Conservation (phyloP, 1,140 invertebrate species). For the Drosophila simulans region DNA sequence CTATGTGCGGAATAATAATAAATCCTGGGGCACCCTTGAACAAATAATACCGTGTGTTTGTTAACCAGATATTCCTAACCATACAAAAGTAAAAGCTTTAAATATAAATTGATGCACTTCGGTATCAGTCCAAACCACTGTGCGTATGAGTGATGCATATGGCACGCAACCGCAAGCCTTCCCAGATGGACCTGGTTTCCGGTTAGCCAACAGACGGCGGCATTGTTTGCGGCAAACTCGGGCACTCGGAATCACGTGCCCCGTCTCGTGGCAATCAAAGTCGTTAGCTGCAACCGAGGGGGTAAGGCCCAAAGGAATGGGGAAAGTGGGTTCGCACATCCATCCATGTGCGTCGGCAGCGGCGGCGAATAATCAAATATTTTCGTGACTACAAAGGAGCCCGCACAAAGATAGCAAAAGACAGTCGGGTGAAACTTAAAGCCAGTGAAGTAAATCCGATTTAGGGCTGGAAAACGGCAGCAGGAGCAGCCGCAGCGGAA, state of each 20-base stretch:
- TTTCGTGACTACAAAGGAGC: slow-evolving; percentile 48
- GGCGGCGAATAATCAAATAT: slow-evolving; percentile 71
- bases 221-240: slow-evolving; percentile 62
- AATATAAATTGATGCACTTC: background rate
- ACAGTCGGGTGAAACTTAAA: slow-evolving; percentile 48
- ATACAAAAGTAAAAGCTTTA: background rate
- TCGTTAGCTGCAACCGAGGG: slow-evolving; percentile 64
- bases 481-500: slow-evolving; percentile 36
- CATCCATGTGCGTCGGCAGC: slow-evolving; percentile 11
- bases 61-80: too few species aligned
- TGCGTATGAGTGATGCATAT: slow-evolving; percentile 70
- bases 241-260: slow-evolving; percentile 64
- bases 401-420: slow-evolving; percentile 2
- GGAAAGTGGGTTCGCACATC: slow-evolving; percentile 4
- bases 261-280: slow-evolving; percentile 71
- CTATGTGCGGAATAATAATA: too few species aligned
- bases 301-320: background rate
- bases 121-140: slow-evolving; percentile 30
- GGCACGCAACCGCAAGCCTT: slow-evolving; percentile 11
- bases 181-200: slow-evolving; percentile 24
- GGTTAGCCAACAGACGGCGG: slow-evolving; percentile 1
- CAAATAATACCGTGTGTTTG: too few species aligned
- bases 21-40: too few species aligned
- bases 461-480: slow-evolving; percentile 43
- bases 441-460: slow-evolving; percentile 51